phyloP scores from a whole-genome alignment of 2,113 vertebrate genomes.

The Cacatua alba region DNA sequence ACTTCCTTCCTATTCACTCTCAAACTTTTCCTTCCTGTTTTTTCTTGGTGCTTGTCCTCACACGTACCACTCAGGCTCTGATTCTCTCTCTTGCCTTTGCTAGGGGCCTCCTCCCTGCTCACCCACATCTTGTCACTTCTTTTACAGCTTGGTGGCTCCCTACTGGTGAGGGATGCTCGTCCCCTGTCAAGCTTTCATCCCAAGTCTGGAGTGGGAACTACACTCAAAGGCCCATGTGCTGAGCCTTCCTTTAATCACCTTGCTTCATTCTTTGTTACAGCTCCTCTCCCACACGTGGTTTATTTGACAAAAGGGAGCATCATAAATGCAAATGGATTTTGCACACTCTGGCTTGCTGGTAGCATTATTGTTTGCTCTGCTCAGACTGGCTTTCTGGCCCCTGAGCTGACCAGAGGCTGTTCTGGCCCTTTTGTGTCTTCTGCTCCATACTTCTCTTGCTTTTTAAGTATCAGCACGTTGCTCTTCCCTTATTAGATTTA shows the following conservation, averaged over 20 bases:
- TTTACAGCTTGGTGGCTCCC: neutral
- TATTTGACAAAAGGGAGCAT: neutral
- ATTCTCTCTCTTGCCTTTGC: neutral
- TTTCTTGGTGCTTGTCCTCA: neutral
- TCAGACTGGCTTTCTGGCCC: neutral
- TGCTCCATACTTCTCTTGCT: neutral
- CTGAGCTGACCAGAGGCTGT: rapidly evolving
- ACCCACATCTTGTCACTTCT: neutral
- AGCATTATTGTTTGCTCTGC: neutral
- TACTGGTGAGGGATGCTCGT: rapidly evolving
- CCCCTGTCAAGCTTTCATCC: neutral
- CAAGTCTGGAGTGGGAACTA: neutral
- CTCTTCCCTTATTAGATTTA: neutral
- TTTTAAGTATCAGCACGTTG: neutral
- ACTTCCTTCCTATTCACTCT: neutral
- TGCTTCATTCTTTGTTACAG: neutral
- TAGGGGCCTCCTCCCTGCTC: neutral
- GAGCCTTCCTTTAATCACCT: neutral
- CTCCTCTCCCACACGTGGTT: neutral
- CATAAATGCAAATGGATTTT: neutral
- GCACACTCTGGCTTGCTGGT: neutral
- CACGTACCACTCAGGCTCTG: neutral
- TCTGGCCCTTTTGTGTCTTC: neutral
- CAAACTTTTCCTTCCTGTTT: neutral
- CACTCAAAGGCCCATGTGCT: neutral